Conservation (phyloP, 2,888 invertebrate genomes). For the Fabriciana adippe region DNA sequence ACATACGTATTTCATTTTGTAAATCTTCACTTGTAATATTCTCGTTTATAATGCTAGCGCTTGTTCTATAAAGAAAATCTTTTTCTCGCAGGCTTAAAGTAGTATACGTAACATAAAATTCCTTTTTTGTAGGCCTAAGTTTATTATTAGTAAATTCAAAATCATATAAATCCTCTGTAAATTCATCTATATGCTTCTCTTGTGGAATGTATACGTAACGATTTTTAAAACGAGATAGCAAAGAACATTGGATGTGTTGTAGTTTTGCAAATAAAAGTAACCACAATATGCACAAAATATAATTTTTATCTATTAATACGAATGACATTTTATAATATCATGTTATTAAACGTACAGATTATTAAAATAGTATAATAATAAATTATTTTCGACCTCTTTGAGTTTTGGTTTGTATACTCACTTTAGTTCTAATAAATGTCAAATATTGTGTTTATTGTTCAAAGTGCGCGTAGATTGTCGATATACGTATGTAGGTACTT, state of each 20-base stretch:
- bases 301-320: background rate
- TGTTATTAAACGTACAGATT: conserved; percentile 8
- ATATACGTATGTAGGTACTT: too few relatives aligned
- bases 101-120: background rate
- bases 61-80: background rate
- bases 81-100: conserved; percentile 2
- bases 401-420: too few relatives aligned
- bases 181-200: conserved; percentile 16
- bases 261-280: conserved; percentile 13
- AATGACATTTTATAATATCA: conserved; percentile 4
- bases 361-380: background rate
- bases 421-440: too few relatives aligned
- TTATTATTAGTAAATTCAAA: conserved; percentile 33
- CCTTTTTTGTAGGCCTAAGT: background rate
- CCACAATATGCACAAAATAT: background rate
- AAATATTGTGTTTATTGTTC: too few relatives aligned
- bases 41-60: background rate
- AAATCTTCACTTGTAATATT: background rate
- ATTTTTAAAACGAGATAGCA: conserved; percentile 41
- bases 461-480: too few relatives aligned
- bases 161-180: conserved; percentile 38
- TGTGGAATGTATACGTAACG: conserved; percentile 41
- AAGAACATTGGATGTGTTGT: conserved; percentile 31
- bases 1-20: conserved; percentile 3
- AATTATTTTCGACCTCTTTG: background rate